Evolutionary conservation across 2,113 vertebrate species (phyloP).

Genomic region (Catharus bicknelli): DNA sequence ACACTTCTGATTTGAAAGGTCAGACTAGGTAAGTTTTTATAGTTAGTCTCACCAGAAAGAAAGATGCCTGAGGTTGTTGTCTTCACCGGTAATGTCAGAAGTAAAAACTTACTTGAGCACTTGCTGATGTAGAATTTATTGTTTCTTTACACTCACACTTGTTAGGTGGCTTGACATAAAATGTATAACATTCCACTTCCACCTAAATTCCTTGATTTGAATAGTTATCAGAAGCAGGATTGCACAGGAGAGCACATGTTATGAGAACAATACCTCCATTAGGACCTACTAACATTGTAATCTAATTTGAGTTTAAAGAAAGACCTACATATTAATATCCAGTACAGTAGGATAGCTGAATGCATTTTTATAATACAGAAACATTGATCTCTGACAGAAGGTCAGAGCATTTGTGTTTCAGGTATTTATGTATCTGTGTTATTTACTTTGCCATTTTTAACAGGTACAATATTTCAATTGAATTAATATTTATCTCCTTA

Average conservation of each 20-base stretch:
- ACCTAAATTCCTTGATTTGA: neutral
- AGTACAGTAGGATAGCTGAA: neutral
- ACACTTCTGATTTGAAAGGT: neutral
- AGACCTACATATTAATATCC: neutral
- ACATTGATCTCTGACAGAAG: neutral
- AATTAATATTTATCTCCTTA: neutral
- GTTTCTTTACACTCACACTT: neutral
- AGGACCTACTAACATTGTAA: slow-evolving; percentile 53
- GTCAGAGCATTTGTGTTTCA: neutral
- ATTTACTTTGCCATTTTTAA: neutral
- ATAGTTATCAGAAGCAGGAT: slow-evolving; percentile 28
- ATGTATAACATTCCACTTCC: neutral
- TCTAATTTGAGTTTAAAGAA: slow-evolving; percentile 29
- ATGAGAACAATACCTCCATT: slow-evolving; percentile 45
- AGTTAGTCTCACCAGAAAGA: neutral
- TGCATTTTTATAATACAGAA: neutral
- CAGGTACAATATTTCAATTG: neutral
- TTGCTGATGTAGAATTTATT: neutral
- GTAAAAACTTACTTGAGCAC: neutral
- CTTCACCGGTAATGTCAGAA: neutral
- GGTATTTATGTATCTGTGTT: neutral
- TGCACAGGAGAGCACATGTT: neutral
- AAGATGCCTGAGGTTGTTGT: neutral
- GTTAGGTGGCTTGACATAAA: neutral
- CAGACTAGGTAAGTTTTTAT: neutral